Conservation (phyloP, 2,797 vertebrate species). For the Spatula clypeata region DNA sequence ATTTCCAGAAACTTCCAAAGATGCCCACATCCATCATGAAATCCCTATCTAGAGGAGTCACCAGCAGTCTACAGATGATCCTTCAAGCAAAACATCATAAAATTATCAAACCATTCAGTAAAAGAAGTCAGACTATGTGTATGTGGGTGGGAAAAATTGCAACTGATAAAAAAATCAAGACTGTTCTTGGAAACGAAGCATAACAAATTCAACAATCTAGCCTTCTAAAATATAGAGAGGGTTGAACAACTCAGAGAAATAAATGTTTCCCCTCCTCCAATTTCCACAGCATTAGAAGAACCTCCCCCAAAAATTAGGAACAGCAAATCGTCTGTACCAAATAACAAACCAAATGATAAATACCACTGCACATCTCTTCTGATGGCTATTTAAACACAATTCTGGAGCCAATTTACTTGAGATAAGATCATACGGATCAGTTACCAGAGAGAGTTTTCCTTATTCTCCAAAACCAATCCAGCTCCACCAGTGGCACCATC, state of each 20-base stretch:
- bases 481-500: neutral
- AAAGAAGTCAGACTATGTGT: neutral
- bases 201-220: neutral
- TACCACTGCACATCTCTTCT: neutral
- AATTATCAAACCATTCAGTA: neutral
- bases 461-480: slow-evolving; percentile 24
- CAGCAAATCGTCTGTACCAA: slow-evolving; percentile 6
- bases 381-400: slow-evolving; percentile 1
- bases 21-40: neutral
- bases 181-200: slow-evolving; percentile 18
- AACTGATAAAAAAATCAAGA: slow-evolving; percentile 29
- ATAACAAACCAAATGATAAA: neutral
- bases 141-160: neutral
- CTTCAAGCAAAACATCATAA: slow-evolving; percentile 5
- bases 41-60: neutral
- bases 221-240: neutral
- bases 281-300: neutral
- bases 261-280: neutral
- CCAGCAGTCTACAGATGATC: neutral
- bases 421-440: neutral
- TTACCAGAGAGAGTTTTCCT: neutral
- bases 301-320: neutral
- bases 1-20: slow-evolving; percentile 29
- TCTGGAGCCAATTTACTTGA: slow-evolving; percentile 6
- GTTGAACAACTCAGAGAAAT: neutral